Evolutionary conservation across 2,888 invertebrate genomes (phyloP).

Genomic region (Odontocerum albicorne): DNA sequence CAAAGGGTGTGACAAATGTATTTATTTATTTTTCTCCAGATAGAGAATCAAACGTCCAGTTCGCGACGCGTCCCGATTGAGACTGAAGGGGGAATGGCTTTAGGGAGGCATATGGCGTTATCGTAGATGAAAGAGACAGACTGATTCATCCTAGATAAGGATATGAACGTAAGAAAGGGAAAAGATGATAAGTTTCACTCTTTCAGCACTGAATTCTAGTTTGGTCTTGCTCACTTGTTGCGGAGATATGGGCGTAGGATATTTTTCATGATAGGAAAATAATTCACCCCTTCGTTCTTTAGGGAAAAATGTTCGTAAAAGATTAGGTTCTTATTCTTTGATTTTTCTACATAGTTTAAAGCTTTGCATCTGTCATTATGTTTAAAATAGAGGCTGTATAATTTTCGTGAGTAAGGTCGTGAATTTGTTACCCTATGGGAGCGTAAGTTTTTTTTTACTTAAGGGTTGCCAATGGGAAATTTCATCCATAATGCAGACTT

Average conservation of each 20-base stretch:
- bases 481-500: too few relatives aligned
- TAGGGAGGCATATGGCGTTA: conserved; percentile 5
- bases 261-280: background rate
- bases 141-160: background rate
- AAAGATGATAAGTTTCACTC: background rate
- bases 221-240: conserved; percentile 25
- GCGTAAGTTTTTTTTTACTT: too few relatives aligned
- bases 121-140: background rate
- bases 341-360: too few relatives aligned
- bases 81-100: conserved; percentile 11
- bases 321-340: too few relatives aligned
- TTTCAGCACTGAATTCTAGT: background rate
- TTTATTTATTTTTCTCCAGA: background rate
- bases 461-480: too few relatives aligned
- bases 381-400: too few relatives aligned
- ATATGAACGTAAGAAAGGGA: conserved; percentile 1
- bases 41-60: conserved; percentile 3
- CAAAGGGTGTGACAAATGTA: conserved; percentile 16
- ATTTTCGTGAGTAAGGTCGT: too few relatives aligned
- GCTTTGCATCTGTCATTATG: too few relatives aligned
- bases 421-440: too few relatives aligned
- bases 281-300: too few relatives aligned
- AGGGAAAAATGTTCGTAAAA: too few relatives aligned
- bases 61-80: conserved; percentile 20
- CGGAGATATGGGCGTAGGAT: conserved; percentile 1